Evolutionary conservation across 2,113 vertebrate genomes (phyloP), one percentile per base, ranked within the genome.

Genomic region (Semicossyphus pulcher): DNA sequence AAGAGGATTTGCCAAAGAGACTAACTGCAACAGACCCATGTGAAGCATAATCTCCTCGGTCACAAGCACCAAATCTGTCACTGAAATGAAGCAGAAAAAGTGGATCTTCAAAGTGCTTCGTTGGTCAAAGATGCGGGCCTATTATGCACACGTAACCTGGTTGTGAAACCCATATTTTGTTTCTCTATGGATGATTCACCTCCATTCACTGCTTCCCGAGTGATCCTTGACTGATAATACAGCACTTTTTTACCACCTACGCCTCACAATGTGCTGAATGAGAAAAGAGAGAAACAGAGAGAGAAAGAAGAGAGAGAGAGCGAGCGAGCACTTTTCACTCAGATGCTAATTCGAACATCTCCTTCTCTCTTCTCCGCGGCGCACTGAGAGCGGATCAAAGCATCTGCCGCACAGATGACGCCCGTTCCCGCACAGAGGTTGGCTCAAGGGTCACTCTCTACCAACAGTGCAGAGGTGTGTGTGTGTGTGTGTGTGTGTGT

Each of bases 221-320:
- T 66, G 86, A 80, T 86, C 82, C 85, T 92, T 86, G 68, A 90
- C 83, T 81, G 78, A 87, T 72, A 84, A 88, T 87, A 83, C 85
- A 67, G 78, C 61, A 84, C 80, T 80, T 69, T 85, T 78, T 80
- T 80, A 66, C 80, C 83, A 32, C 85, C 86, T 49, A 88, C 84
- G 61, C 86, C 53, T 47, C 65, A 57, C 65, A 61, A 54, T 28
- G 68, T 65, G 49, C 39, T 87, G 76, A 89, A 88, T 87, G 81
- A 72, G 59, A 85, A 77, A 52, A 72, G 18, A 73, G 41, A 28
- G 44, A 51, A n/a, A 25, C 10, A 18, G 54, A 14, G 57, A 56
- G 39, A 36, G 36, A 56, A 37, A 36, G 15, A n/a, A 47, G 37
- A 76, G 28, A 16, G 53, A 21, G 12, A 31, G 36, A 62, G 21